Conservation (phyloP, 2,888 invertebrate species). For the Trachelus iudaicus region DNA sequence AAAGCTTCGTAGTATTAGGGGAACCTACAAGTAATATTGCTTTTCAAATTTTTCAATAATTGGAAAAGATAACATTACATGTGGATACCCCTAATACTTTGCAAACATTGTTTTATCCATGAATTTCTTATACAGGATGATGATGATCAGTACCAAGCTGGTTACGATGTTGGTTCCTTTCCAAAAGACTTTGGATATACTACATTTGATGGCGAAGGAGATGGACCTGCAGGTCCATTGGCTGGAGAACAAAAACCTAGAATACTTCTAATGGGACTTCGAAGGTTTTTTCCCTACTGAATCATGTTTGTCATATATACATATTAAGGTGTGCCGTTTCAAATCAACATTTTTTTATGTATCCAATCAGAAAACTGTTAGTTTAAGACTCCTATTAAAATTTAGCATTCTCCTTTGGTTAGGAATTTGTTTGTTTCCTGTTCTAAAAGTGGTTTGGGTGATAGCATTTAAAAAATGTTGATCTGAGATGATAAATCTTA, state of each 20-base stretch:
- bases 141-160: constrained; percentile 65
- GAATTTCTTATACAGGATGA: constrained; percentile 54
- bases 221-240: constrained; percentile 68
- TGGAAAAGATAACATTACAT: too few relatives aligned
- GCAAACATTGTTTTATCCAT: too few relatives aligned
- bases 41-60: too few relatives aligned
- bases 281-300: constrained; percentile 72
- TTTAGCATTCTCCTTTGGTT: too few relatives aligned
- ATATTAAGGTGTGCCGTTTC: background rate
- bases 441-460: too few relatives aligned
- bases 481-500: too few relatives aligned
- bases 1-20: too few relatives aligned
- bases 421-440: too few relatives aligned
- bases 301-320: background rate
- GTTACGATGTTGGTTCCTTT: constrained; percentile 76
- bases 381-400: too few relatives aligned
- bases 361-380: background rate
- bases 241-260: constrained; percentile 87
- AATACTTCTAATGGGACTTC: constrained; percentile 93
- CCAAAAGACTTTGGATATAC: constrained; percentile 95
- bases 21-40: too few relatives aligned
- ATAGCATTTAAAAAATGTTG: too few relatives aligned
- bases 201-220: constrained; percentile 84
- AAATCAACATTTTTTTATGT: constrained; percentile 2
- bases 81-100: too few relatives aligned